Conservation (phyloP, 23 tunicate genomes). For the Diplosoma virens region DNA sequence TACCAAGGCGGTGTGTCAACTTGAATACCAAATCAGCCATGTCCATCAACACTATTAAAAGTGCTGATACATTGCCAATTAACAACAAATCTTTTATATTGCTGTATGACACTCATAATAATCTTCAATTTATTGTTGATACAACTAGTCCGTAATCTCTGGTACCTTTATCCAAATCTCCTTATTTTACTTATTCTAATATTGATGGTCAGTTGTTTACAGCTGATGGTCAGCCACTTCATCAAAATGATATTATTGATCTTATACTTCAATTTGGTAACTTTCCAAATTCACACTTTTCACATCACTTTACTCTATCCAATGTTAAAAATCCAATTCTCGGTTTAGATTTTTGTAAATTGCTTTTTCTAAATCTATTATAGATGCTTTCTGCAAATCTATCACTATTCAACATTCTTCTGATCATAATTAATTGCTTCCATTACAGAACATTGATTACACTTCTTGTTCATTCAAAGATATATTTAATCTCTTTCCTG, state of each 20-base stretch:
- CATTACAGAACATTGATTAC: not conserved
- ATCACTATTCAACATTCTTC: not conserved
- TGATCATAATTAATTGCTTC: not conserved
- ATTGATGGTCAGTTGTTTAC: not conserved
- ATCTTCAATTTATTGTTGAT: slow-evolving; percentile 6
- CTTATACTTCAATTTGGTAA: not conserved
- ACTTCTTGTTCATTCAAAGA: not conserved
- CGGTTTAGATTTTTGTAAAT: slow-evolving; percentile 20
- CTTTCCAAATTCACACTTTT: not conserved
- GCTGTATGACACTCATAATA: not conserved
- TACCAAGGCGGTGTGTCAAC: slow-evolving; percentile 3
- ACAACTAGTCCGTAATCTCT: slow-evolving; percentile 3
- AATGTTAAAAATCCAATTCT: not conserved
- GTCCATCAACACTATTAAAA: not conserved
- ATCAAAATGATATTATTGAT: not conserved
- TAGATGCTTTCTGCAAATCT: not conserved
- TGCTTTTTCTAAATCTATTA: not conserved
- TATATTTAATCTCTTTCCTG: slow-evolving; percentile 9
- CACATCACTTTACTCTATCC: not conserved
- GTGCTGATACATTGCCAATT: slow-evolving; percentile 4
- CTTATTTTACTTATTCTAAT: not conserved
- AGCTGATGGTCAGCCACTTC: slow-evolving; percentile 4
- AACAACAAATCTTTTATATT: not conserved
- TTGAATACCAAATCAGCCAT: not conserved
- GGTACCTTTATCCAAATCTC: not conserved